A percentile compares a stretch with the other conserved stretches of the same genome.
Conservation (phyloP, 2,797 vertebrate species). For the Novumbra hubbsi region DNA sequence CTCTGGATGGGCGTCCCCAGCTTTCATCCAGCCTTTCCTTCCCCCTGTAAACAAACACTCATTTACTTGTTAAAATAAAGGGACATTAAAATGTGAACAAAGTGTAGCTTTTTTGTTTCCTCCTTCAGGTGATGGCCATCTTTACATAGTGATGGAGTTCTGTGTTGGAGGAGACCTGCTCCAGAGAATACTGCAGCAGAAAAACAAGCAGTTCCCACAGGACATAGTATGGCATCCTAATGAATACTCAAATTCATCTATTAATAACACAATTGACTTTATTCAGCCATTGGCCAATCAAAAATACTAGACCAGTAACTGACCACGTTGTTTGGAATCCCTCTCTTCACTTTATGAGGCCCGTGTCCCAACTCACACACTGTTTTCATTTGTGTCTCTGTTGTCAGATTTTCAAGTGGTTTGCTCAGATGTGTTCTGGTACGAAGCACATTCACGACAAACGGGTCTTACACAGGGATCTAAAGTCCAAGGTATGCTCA, state of each 20-base stretch:
- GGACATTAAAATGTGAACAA: background rate
- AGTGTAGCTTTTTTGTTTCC: slow-evolving; percentile 35
- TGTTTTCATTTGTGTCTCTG: background rate
- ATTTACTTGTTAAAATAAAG: too few species aligned
- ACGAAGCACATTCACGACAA: slow-evolving; percentile 86
- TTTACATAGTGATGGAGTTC: slow-evolving; percentile 93
- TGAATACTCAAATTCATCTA: background rate
- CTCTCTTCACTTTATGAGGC: too few species aligned
- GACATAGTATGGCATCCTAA: slow-evolving; percentile 70
- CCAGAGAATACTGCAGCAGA: slow-evolving; percentile 83
- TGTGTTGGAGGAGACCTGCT: slow-evolving; percentile 88
- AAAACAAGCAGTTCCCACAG: slow-evolving; percentile 77
- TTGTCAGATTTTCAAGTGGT: slow-evolving; percentile 86
- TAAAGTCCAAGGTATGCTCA: slow-evolving; percentile 88
- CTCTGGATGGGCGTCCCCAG: too few species aligned
- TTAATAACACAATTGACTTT: background rate
- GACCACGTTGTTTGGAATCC: background rate
- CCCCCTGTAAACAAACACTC: too few species aligned
- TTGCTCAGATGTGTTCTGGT: slow-evolving; percentile 86
- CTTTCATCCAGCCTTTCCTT: too few species aligned
- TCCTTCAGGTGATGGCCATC: slow-evolving; percentile 76
- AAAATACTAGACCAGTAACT: background rate
- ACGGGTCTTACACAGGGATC: slow-evolving; percentile 87
- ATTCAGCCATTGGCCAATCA: background rate
- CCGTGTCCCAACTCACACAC: background rate